Evolutionary conservation across 92 coral and sea anemone species (phyloP).

Genomic region (Plumapathes pennacea): DNA sequence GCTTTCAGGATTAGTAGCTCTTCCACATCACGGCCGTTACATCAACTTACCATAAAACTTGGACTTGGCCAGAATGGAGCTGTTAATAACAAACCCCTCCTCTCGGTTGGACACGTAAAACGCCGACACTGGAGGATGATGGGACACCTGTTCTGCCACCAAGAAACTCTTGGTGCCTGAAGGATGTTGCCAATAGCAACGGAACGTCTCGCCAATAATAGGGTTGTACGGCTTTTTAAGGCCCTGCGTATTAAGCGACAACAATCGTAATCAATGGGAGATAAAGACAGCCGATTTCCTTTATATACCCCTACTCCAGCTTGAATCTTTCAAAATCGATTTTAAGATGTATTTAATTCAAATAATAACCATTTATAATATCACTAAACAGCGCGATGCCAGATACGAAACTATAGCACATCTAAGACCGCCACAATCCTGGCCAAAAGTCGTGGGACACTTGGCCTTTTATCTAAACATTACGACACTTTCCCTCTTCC

Average conservation of each 20-base stretch:
- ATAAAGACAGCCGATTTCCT: too few relatives aligned
- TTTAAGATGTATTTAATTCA: too few relatives aligned
- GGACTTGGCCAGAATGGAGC: constrained; percentile 95
- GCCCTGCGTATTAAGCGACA: constrained; percentile 48
- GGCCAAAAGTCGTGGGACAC: too few relatives aligned
- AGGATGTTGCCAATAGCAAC: constrained; percentile 94
- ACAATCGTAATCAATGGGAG: background rate
- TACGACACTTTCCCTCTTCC: too few relatives aligned
- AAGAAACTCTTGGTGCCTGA: constrained; percentile 81
- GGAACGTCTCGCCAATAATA: constrained; percentile 92
- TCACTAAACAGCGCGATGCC: too few relatives aligned
- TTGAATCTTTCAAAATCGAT: too few relatives aligned
- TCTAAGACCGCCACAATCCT: too few relatives aligned
- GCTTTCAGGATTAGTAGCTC: too few relatives aligned
- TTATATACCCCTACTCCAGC: too few relatives aligned
- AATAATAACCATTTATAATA: too few relatives aligned
- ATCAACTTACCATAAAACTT: constrained; percentile 84
- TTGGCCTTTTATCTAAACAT: too few relatives aligned
- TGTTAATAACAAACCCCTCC: constrained; percentile 93
- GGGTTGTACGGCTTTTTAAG: constrained; percentile 98
- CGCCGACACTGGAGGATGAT: constrained; percentile 98
- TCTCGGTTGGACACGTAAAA: constrained; percentile 87
- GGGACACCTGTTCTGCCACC: constrained; percentile 94
- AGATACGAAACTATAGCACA: too few relatives aligned
- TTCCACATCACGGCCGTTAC: background rate